Percentiles rank a stretch among this genome's conserved stretches.
phyloP scores from a whole-genome alignment of 1,140 invertebrate genomes.

The Limonius californicus region DNA sequence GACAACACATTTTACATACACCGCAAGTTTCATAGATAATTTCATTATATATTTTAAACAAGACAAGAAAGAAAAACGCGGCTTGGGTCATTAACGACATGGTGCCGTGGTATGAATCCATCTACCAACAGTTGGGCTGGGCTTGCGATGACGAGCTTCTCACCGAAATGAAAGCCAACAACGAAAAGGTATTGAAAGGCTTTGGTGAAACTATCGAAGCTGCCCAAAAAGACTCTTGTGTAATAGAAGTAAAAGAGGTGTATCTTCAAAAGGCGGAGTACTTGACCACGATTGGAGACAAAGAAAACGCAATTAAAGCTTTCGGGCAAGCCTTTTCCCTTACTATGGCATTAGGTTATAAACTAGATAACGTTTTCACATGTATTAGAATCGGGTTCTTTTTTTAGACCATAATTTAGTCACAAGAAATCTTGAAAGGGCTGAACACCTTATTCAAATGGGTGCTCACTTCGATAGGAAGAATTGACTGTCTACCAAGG shows the following conservation, averaged over 20 bases:
- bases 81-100: too few relatives aligned
- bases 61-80: too few relatives aligned
- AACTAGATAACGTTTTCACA: constrained; percentile 86
- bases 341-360: constrained; percentile 82
- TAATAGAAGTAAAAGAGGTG: constrained; percentile 81
- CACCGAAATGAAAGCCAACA: constrained; percentile 77
- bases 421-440: constrained; percentile 20
- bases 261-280: constrained; percentile 89
- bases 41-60: too few relatives aligned
- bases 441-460: constrained; percentile 73
- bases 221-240: constrained; percentile 84
- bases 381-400: constrained; percentile 86
- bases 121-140: constrained; percentile 77
- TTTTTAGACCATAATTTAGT: constrained; percentile 75
- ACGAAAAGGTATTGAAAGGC: constrained; percentile 71
- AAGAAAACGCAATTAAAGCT: constrained; percentile 63
- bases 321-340: constrained; percentile 86
- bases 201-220: constrained; percentile 86
- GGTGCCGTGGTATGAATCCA: constrained; percentile 93
- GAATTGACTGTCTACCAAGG: constrained; percentile 92
- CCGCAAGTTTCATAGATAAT: too few relatives aligned
- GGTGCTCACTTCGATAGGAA: constrained; percentile 97
- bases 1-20: too few relatives aligned
- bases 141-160: constrained; percentile 67
- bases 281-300: constrained; percentile 93